These are phyloP conservation scores for Synanthedon vespiformis DNA, from an alignment of 2,888 invertebrate species.

Conservation along the genomic window DNA sequence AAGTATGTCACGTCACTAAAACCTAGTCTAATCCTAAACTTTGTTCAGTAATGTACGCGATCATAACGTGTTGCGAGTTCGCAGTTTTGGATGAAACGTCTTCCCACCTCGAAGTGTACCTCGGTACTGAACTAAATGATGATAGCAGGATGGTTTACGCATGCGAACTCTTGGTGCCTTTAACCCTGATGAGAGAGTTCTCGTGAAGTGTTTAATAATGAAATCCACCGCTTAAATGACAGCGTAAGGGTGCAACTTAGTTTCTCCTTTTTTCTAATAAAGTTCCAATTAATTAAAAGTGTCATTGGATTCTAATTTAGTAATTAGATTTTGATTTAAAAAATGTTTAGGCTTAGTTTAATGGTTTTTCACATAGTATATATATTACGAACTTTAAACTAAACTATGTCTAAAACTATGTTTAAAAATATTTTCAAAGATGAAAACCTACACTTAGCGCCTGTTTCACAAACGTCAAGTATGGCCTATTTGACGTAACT, in stretches of 20 bases:
- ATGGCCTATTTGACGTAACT: too few species aligned
- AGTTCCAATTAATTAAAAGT: too few species aligned
- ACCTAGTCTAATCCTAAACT: background rate
- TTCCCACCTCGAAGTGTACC: slow-evolving; percentile 25
- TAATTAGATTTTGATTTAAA: too few species aligned
- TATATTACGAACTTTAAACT: too few species aligned
- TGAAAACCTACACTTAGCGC: too few species aligned
- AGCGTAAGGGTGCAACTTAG: slow-evolving; percentile 23
- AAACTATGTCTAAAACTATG: too few species aligned
- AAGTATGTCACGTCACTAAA: background rate
- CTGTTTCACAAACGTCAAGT: too few species aligned
- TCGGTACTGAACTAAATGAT: slow-evolving; percentile 50
- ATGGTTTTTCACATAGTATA: too few species aligned
- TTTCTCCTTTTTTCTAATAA: slow-evolving; percentile 1
- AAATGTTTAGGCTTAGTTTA: too few species aligned
- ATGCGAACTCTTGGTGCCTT: slow-evolving; percentile 46
- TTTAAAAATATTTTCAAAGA: too few species aligned
- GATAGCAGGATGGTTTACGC: slow-evolving; percentile 48
- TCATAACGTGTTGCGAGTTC: background rate
- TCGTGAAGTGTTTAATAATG: slow-evolving; percentile 45
- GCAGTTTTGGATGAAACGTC: slow-evolving; percentile 24
- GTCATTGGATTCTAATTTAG: too few species aligned
- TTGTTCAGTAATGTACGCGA: background rate
- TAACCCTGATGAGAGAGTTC: slow-evolving; percentile 41
- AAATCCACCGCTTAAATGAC: slow-evolving; percentile 43